Base-by-base conservation (phyloP, 2,888 invertebrate species). In the Pristionchus japonicus region DNA sequence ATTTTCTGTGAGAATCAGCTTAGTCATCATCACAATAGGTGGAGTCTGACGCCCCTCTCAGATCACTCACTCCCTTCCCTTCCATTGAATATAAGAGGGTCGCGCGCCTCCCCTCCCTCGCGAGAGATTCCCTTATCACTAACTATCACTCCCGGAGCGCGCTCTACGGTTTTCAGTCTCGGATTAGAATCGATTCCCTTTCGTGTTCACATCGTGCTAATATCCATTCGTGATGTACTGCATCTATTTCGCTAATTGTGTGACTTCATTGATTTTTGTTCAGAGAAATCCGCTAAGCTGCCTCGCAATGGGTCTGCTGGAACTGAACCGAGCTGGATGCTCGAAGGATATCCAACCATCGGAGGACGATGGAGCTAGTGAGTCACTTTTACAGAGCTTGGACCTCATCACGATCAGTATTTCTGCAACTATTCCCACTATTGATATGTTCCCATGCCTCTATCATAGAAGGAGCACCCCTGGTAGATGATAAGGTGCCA, bases 281-380 rank as follows among this genome's bases (percentile, higher is more conserved):
- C 13, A 31, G 1, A 31, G 67, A 27, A 34, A 23, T n/a, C 31
- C 17, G 34, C 34, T 34, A 47, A 77, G 27, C 43, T 47, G 43
- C 15, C 43, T 47, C 40, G n/a, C 43, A 11, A 77, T 77, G 77
- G 77, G 77, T 40, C 43, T 77, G 0, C 40, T 47, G 27, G 77
- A 77, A n/a, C 27, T 77, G 43, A 77, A 11, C n/a, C 43, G 77
- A 77, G 77, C 77, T 11, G 77, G 77, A 11, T 77, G 77, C 43
- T 77, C 77, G 77, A 77, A 77, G 77, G 77, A 43, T 34, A 77
- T 77, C 27, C 43, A 77, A 47, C 77, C 77, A 77, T n/a, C 23
- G n/a, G 77, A 47, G 47, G 43, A 77, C n/a, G 43, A 40, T 27
- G 77, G 77, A 77, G 77, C 77, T 20, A 43, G 77, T 77, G 43